These are phyloP conservation scores for Leucopsar rothschildi DNA, from an alignment of 2,113 vertebrate species.

Conservation along the genomic window DNA sequence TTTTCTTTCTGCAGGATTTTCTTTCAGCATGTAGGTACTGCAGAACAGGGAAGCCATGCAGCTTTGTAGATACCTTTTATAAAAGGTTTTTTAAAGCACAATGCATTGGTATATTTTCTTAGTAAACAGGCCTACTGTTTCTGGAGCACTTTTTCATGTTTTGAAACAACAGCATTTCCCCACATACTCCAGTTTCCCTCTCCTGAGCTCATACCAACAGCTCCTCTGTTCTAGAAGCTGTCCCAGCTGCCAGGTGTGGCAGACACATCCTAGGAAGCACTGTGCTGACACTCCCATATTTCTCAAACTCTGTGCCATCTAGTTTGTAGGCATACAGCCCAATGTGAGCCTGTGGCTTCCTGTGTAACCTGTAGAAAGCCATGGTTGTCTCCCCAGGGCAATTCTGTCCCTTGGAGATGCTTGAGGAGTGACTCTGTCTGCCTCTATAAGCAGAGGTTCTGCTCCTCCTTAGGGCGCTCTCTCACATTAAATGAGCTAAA, in stretches of 20 bases:
- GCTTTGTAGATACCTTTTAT: neutral
- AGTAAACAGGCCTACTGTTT: neutral
- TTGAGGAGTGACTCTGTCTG: neutral
- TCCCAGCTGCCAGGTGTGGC: neutral
- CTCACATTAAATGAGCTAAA: neutral
- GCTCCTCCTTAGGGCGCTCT: neutral
- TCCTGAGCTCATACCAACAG: neutral
- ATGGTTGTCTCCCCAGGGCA: rapidly evolving
- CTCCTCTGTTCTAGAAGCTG: neutral
- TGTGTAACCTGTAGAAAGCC: neutral
- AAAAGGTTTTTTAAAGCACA: neutral
- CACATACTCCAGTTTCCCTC: neutral
- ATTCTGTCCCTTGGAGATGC: neutral
- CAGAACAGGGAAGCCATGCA: neutral
- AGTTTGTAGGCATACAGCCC: neutral
- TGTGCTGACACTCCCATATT: neutral
- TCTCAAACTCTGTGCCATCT: neutral
- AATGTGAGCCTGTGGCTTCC: neutral
- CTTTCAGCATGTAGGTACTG: rapidly evolving
- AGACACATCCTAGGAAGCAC: rapidly evolving
- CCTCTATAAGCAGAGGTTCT: rapidly evolving
- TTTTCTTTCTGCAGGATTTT: neutral
- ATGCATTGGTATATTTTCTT: neutral
- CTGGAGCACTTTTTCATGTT: neutral
- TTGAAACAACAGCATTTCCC: neutral